Percentiles rank a stretch among this genome's conserved stretches.
Evolutionary conservation across 2,113 vertebrate genomes (phyloP).

Genomic region (Acanthochromis polyacanthus): DNA sequence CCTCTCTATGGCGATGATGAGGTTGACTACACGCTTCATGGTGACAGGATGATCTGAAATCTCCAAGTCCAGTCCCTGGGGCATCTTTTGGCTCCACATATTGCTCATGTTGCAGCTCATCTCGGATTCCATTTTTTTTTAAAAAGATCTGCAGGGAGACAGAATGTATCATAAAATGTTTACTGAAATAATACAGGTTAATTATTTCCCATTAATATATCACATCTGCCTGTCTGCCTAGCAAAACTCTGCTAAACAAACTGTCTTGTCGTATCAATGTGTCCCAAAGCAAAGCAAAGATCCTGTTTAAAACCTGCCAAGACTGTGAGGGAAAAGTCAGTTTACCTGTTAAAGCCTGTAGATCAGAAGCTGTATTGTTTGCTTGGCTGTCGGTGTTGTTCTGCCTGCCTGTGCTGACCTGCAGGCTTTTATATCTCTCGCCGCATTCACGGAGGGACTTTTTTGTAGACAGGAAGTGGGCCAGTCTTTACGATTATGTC

Average conservation of each 20-base stretch:
- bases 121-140: constrained; percentile 58
- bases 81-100: constrained; percentile 36
- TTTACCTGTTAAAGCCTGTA: constrained; percentile 55
- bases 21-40: constrained; percentile 63
- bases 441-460: neutral
- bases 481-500: accelerated
- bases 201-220: no score
- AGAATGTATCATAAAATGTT: neutral
- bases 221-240: no score
- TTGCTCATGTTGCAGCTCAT: constrained; percentile 7
- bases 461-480: constrained; percentile 52
- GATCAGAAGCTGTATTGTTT: neutral
- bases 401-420: constrained; percentile 11
- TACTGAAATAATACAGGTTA: neutral
- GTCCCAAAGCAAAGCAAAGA: neutral
- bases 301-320: no score
- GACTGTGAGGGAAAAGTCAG: neutral
- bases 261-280: neutral
- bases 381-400: constrained; percentile 29
- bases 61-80: constrained; percentile 62
- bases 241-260: neutral
- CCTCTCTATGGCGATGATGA: constrained; percentile 73
- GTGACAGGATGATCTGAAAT: constrained; percentile 60
- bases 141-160: constrained; percentile 37
- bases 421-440: constrained; percentile 36